Evolutionary conservation across 2,888 invertebrate genomes (phyloP).

Genomic region (Thereva nobilitata): DNA sequence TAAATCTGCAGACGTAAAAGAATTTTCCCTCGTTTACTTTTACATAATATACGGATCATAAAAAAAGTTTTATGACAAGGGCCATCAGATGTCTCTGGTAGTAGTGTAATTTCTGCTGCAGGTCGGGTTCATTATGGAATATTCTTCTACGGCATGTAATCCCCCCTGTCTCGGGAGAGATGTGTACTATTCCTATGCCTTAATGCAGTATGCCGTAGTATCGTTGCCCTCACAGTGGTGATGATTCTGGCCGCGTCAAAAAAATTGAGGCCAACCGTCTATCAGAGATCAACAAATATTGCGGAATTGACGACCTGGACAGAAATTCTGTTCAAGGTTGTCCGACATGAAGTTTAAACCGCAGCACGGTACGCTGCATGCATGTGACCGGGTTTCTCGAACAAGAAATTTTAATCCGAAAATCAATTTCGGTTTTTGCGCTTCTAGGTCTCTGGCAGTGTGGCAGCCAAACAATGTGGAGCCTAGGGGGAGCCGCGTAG

Average conservation of each 20-base stretch:
- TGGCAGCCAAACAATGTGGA: too few species aligned
- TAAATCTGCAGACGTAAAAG: too few species aligned
- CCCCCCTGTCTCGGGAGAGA: too few species aligned
- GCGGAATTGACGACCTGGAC: constrained; percentile 2
- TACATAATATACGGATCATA: constrained; percentile 9
- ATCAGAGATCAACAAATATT: neutral
- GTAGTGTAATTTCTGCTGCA: too few species aligned
- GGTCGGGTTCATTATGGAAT: too few species aligned
- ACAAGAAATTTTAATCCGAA: constrained; percentile 23
- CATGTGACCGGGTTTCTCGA: neutral
- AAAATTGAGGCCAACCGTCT: too few species aligned
- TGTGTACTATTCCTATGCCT: too few species aligned
- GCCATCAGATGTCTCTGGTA: too few species aligned
- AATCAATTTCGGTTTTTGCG: constrained; percentile 21
- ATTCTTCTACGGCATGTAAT: too few species aligned
- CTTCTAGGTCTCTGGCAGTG: constrained; percentile 1
- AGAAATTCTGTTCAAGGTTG: constrained; percentile 30
- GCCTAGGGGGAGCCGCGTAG: neutral
- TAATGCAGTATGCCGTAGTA: too few species aligned
- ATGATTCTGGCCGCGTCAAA: too few species aligned
- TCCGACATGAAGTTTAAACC: constrained; percentile 1
- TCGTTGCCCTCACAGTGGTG: neutral
- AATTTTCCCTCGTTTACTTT: neutral
- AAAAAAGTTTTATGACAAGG: constrained; percentile 1
- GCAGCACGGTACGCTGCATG: too few species aligned